A percentile compares a stretch with the other conserved stretches of the same genome.
These are phyloP conservation scores for Elgonia sp. DNA, from an alignment of 2,888 invertebrate genomes.

Conservation along the genomic window DNA sequence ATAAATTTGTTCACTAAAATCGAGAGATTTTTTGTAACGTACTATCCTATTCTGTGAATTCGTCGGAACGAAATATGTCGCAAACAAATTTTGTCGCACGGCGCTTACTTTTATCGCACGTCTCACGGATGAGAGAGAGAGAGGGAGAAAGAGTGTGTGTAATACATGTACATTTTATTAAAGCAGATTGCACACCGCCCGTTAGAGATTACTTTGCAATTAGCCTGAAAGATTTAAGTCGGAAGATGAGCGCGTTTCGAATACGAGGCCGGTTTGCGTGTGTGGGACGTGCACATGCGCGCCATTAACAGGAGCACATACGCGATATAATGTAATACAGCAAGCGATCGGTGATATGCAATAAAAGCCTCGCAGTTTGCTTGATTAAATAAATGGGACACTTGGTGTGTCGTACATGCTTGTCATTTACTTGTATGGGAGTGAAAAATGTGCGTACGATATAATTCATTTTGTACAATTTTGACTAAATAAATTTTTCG, in stretches of 20 bases:
- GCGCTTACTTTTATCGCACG: constrained; percentile 46
- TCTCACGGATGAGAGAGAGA: constrained; percentile 17
- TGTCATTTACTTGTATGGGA: too few relatives aligned
- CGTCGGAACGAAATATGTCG: constrained; percentile 40
- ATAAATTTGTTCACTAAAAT: background rate
- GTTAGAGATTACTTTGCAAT: constrained; percentile 65
- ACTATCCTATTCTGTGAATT: background rate
- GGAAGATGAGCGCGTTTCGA: constrained; percentile 44
- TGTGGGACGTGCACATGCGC: constrained; percentile 30
- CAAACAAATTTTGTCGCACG: constrained; percentile 43
- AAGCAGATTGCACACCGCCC: constrained; percentile 60
- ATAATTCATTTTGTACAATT: too few relatives aligned
- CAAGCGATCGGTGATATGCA: constrained; percentile 55
- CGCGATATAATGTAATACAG: constrained; percentile 54
- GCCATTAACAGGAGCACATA: constrained; percentile 29
- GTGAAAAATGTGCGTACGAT: too few relatives aligned
- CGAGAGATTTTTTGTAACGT: background rate
- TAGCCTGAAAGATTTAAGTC: constrained; percentile 63
- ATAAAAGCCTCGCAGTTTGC: constrained; percentile 55
- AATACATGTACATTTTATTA: constrained; percentile 59
- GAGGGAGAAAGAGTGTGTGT: background rate
- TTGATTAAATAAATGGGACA: constrained; percentile 61
- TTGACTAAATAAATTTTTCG: too few relatives aligned
- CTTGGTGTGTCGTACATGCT: background rate
- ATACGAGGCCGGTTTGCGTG: constrained; percentile 1